Evolutionary conservation across 2,888 invertebrate species (phyloP).

Genomic region (Synergus gifuensis): DNA sequence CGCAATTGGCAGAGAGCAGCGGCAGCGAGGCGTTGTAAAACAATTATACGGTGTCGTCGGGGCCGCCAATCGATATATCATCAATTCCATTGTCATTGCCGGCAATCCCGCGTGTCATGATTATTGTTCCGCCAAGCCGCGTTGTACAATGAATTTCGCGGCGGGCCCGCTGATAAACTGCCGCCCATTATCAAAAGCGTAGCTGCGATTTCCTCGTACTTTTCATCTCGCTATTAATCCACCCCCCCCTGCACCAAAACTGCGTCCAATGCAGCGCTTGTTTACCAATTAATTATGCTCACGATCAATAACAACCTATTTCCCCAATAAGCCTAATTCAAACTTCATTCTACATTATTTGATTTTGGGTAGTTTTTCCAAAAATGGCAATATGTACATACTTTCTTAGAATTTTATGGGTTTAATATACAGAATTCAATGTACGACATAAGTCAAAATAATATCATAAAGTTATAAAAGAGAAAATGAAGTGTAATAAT

Average conservation of each 20-base stretch:
- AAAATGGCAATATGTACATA: too few relatives aligned
- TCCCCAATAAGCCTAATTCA: neutral
- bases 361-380: too few relatives aligned
- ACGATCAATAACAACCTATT: conserved; percentile 18
- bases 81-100: conserved; percentile 77
- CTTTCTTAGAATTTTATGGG: too few relatives aligned
- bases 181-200: conserved; percentile 69
- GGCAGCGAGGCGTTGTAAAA: conserved; percentile 71
- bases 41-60: conserved; percentile 75
- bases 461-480: neutral
- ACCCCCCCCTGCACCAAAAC: conserved; percentile 7
- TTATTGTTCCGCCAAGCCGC: conserved; percentile 75
- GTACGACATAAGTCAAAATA: too few relatives aligned
- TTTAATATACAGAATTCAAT: too few relatives aligned
- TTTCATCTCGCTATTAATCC: conserved; percentile 59
- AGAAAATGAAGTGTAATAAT: neutral
- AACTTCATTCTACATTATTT: neutral
- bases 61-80: conserved; percentile 74
- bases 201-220: conserved; percentile 70
- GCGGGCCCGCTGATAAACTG: conserved; percentile 70
- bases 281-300: conserved; percentile 8
- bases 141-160: conserved; percentile 70
- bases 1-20: conserved; percentile 55
- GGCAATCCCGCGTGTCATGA: conserved; percentile 76
- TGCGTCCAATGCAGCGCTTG: conserved; percentile 21